Evolutionary conservation across 2,797 vertebrate species (phyloP), one percentile per base, ranked within the genome.

Genomic region (Cyclura pinguis): DNA sequence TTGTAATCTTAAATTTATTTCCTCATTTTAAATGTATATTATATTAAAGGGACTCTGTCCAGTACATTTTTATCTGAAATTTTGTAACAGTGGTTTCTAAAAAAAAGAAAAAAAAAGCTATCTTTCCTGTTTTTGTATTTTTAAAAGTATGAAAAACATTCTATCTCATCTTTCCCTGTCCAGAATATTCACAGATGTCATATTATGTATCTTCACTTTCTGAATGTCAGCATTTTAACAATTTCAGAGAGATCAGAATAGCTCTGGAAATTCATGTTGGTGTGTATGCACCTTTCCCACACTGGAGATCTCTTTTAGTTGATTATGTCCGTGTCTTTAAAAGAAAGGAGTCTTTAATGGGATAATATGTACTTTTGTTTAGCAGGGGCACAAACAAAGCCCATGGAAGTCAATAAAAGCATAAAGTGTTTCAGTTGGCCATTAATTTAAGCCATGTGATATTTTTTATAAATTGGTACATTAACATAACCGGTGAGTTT

Each of bases 1-100:
- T 96, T 94, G 55, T 90, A 95, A 95, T 67, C 85, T 74, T 73
- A 93, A 89, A 86, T 86, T 91, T 89, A 38, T 94, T 92, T 96
- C 76, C 27, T 18, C 14, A 57, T 93, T 94, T 95, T 93, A 96
- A 93, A 94, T 84, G 73, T 82, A 4, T 89, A 86, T 80, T 91
- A n/a, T 90, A 64, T 93, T 95, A 93, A 96, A 93, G 82, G 89
- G 59, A 95, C 93, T 82, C 59, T 93, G 83, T 95, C 50, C 59
- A 85, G 42, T 93, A 91, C 89, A 38, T 35, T 35, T 91, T 83
- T 89, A 92, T 90, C 90, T 93, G 80, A 93, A 20, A 76, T 93
- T 95, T 95, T 95, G 81, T 92, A 94, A 78, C 57, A 73, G 38
- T 73, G 78, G 80, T 82, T 76, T 92, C 27, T 94, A 90, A 89